Base-by-base conservation (phyloP, 2,888 invertebrate species). In the Caenorhabditis imperialis region DNA sequence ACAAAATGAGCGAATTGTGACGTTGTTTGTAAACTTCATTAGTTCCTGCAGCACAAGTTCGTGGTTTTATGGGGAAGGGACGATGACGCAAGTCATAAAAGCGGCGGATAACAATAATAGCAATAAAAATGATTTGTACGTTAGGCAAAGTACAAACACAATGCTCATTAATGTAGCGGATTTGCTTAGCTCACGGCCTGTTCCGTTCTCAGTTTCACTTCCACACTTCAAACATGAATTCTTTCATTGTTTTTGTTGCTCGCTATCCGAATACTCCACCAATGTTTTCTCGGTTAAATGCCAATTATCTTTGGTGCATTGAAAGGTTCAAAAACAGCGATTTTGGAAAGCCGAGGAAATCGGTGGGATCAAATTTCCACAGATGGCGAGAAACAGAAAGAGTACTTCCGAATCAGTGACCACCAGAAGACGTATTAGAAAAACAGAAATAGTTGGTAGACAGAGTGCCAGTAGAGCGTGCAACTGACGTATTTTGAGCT, bases 281-380 rank as follows among this genome's bases (percentile, higher is more conserved):
- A 44, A 44, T 44, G 45, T 25, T 47, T 47, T 47, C 27, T n/a
- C 27, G n/a, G 7, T 27, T 47, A 14, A 14, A 23, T 27, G 16
- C 55, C 65, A 65, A 63, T 63, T 63, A 55, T 63, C 54, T 63
- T 63, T 63, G 63, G 48, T 63, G 65, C 50, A 50, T 57, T 65
- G 55, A 25, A 50, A 33, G 54, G 53, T 62, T 47, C 62, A 63
- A 16, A 50, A 37, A 63, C 55, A 50, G 42, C 30, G 25, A 22
- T n/a, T 30, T 10, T 30, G 22, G 40, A 40, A 51, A 51, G 33
- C 22, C 30, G 50, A 27, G 30, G 20, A 22, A 51, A 35, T 42
- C 40, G 40, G 48, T 47, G 18, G 35, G 51, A 44, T 50, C 51
- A 22, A 22, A 38, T 51, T 51, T 51, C 51, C 60, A 50, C n/a